A percentile compares a stretch with the other conserved stretches of the same genome.
Evolutionary conservation across 2,113 vertebrate genomes (phyloP).

Genomic region (Globicephala melas): DNA sequence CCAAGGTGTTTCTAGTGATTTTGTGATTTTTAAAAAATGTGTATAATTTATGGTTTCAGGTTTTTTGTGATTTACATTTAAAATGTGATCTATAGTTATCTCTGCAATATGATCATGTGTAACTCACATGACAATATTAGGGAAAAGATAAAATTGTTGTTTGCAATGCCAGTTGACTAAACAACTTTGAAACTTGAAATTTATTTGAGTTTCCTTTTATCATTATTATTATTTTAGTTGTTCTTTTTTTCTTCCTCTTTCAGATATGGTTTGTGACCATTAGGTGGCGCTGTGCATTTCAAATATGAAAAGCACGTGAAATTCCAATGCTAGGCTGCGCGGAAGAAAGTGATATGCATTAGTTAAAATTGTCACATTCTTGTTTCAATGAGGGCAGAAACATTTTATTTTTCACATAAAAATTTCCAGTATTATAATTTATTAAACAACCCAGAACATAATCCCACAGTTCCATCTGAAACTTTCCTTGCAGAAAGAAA

Average conservation of each 20-base stretch:
- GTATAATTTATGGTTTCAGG: not conserved
- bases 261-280: conserved; percentile 36
- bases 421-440: not conserved
- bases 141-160: not conserved
- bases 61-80: not conserved
- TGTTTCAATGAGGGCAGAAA: not conserved
- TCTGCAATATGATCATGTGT: not conserved
- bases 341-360: not conserved
- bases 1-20: not conserved
- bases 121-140: not conserved
- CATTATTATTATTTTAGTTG: not conserved
- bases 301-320: not conserved
- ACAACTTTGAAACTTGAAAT: not conserved
- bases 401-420: conserved; percentile 22
- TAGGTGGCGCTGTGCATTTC: conserved; percentile 65
- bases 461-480: not conserved
- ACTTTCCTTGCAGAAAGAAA: not conserved
- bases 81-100: not conserved
- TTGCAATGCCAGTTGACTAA: not conserved
- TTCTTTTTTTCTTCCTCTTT: not conserved
- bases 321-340: not conserved
- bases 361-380: not conserved
- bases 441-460: not conserved
- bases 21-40: not conserved
- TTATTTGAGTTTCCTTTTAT: not conserved